Percentiles rank a stretch among this genome's conserved stretches.
Conservation (phyloP, 1,140 invertebrate species). For the Proales similis region DNA sequence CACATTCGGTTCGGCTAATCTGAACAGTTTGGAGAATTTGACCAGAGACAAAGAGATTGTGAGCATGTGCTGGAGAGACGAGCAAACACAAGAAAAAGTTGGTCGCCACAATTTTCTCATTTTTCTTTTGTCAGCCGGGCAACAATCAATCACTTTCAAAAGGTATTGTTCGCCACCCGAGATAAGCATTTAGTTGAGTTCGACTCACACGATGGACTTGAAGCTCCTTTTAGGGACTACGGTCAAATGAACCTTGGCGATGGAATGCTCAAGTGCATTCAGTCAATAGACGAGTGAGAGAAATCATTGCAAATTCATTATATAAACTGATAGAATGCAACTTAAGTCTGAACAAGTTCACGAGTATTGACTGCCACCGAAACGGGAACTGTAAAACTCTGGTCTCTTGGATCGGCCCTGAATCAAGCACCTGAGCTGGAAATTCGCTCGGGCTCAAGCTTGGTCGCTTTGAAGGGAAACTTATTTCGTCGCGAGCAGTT, state of each 20-base stretch:
- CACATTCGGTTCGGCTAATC: constrained; percentile 10
- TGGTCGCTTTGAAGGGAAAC: constrained; percentile 56
- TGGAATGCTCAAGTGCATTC: constrained; percentile 1
- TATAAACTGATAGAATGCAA: not conserved
- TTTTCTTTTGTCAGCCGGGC: not conserved
- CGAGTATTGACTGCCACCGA: constrained; percentile 12
- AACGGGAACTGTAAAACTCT: constrained; percentile 11
- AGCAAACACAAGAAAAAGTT: constrained; percentile 1
- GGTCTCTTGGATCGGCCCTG: too few species aligned
- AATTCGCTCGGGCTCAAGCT: constrained; percentile 40
- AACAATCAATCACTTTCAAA: not conserved
- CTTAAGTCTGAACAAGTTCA: constrained; percentile 1
- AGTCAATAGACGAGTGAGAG: not conserved
- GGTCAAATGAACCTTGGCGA: constrained; percentile 8
- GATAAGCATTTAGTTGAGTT: constrained; percentile 14
- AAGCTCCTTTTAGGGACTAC: constrained; percentile 7
- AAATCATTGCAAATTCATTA: not conserved
- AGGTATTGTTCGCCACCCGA: constrained; percentile 22
- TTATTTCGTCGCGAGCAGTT: constrained; percentile 52
- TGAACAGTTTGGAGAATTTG: constrained; percentile 30
- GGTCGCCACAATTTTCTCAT: not conserved
- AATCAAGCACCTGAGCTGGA: too few species aligned
- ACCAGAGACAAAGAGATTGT: constrained; percentile 23
- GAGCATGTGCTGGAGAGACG: constrained; percentile 14
- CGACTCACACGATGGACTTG: not conserved